Evolutionary conservation across 2,113 vertebrate genomes (phyloP), one percentile per base, ranked within the genome.

Genomic region (Boulengeromyrus knoepffleri): DNA sequence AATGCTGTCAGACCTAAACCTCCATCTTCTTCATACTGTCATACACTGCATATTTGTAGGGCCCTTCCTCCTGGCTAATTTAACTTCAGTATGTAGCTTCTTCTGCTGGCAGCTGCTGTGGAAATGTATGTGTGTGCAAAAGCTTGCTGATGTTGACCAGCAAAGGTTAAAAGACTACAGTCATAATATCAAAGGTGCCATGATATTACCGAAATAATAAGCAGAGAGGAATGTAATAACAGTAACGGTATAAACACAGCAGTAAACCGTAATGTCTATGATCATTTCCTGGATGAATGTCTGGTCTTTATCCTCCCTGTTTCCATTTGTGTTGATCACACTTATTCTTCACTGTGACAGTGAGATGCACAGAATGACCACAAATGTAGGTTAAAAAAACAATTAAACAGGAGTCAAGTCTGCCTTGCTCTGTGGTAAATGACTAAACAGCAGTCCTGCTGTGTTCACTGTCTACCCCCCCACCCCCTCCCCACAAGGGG

Each of bases 401-500:
- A 80, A 80, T 80, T 39, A 80, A 39, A 42, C 74, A 0, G 70
- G 27, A 77, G 70, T 77, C 70, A 39, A 17, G 70, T 77, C 27
- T 77, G 27, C 13, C 70, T 39, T 77, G 70, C 15, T 77, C 31
- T 77, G 70, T 39, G 17, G 36, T 80, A 42, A 80, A 80, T 80
- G 74, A 42, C 31, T 80, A 80, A 80, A 42, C 36, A 36, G 31
- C 74, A 42, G 74, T 42, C 74, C 74, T 36, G 36, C 36, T 80
- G 31, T 80, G 74, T 39, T 15, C 36, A 42, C 31, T 8, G 74
- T 80, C 74, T 39, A 6, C 74, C 36, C 62, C 62, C 9, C 24
- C 24, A 1, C 56, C 9, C 66, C 21, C 24, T 50, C 53, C 21
- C 90, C 90, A 91, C 90, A 90, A 90, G 90, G 93, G 91, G 93